Percentiles rank a stretch among this genome's conserved stretches.
These are phyloP conservation scores for Sterrhoptilus dennistouni DNA, from an alignment of 2,113 vertebrate genomes.

Conservation along the genomic window DNA sequence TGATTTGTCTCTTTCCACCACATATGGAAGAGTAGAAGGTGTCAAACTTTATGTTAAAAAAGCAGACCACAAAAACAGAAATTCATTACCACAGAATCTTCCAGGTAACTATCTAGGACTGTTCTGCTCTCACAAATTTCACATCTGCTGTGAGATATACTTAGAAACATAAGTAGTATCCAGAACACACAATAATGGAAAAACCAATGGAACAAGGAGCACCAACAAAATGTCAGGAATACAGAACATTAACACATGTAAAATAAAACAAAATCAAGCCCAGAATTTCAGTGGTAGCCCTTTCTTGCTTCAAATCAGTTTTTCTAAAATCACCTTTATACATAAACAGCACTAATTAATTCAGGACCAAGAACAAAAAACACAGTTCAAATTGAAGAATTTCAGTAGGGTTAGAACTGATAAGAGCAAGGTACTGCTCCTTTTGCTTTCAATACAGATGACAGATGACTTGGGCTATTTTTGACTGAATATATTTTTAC, in stretches of 20 bases:
- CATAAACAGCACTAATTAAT: neutral
- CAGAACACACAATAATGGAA: neutral
- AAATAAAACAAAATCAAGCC: neutral
- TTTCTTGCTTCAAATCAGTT: neutral
- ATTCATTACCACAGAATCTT: neutral
- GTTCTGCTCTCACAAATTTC: neutral
- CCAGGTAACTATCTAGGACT: neutral
- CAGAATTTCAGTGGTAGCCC: neutral
- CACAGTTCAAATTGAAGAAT: neutral
- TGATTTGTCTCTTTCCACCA: neutral
- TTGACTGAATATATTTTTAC: neutral
- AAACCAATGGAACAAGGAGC: neutral
- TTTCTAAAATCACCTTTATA: neutral
- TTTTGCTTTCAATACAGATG: neutral
- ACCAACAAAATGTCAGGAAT: neutral
- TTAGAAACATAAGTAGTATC: neutral
- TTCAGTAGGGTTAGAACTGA: accelerated
- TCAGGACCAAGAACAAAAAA: neutral
- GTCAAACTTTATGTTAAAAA: neutral
- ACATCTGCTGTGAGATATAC: neutral
- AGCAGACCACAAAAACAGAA: neutral
- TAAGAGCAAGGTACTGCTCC: neutral
- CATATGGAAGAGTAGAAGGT: neutral
- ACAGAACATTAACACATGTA: neutral
- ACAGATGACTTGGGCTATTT: neutral